phyloP scores from a whole-genome alignment of 35 echinoderm and acorn worm species.

The Heliocidaris erythrogramma region DNA sequence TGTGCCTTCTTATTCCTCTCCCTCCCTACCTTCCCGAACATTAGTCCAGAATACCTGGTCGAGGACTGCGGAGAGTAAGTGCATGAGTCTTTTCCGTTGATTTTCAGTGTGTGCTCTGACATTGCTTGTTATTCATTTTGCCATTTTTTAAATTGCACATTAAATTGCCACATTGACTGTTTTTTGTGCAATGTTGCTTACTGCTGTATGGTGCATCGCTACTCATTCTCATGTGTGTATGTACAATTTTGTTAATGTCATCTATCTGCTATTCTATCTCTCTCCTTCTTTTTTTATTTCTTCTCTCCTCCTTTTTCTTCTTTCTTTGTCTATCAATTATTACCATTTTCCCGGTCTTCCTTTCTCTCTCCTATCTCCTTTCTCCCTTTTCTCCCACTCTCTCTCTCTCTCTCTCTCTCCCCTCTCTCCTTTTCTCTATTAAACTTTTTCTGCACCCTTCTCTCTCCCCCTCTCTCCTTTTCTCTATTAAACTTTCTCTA shows the following conservation, averaged over 20 bases:
- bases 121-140: not conserved
- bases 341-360: too few relatives aligned
- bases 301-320: not conserved
- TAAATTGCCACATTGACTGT: not conserved
- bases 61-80: not conserved
- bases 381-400: not conserved
- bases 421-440: too few relatives aligned
- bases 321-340: not conserved
- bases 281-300: not conserved
- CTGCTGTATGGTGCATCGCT: not conserved
- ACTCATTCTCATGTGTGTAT: not conserved
- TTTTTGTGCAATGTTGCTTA: not conserved
- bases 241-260: not conserved
- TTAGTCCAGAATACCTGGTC: conserved; percentile 1
- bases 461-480: not conserved
- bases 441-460: not conserved
- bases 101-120: not conserved
- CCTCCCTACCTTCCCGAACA: not conserved
- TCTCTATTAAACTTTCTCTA: too few relatives aligned
- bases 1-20: not conserved
- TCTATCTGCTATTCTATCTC: not conserved
- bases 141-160: not conserved
- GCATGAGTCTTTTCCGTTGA: not conserved
- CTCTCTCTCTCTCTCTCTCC: not conserved
- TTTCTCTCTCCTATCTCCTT: too few relatives aligned